These are phyloP conservation scores for Corythucha ciliata DNA, from an alignment of 2,888 invertebrate species.

Conservation along the genomic window DNA sequence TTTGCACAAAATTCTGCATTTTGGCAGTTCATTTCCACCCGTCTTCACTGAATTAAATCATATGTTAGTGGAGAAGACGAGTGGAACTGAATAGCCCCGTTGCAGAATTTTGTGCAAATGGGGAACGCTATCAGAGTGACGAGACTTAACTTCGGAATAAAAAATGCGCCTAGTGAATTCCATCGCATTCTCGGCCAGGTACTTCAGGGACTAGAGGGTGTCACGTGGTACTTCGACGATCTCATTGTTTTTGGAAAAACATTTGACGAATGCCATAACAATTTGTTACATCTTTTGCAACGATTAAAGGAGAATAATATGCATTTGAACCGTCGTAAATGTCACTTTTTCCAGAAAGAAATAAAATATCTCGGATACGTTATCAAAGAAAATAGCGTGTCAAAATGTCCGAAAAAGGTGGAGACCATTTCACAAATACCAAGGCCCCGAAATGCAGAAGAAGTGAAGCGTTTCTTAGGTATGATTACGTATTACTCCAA, in stretches of 20 bases:
- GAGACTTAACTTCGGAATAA: constrained; percentile 13
- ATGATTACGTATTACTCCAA: constrained; percentile 21
- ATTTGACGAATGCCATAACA: constrained; percentile 21
- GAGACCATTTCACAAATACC: constrained; percentile 1
- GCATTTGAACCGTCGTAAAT: constrained; percentile 14
- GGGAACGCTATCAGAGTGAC: no score
- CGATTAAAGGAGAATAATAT: constrained; percentile 8
- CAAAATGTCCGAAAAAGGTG: constrained; percentile 12
- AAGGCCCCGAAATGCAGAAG: constrained; percentile 5
- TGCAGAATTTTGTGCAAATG: no score
- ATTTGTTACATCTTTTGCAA: neutral
- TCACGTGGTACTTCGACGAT: constrained; percentile 31
- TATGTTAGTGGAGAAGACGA: no score
- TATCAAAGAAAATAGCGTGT: constrained; percentile 3
- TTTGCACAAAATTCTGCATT: no score
- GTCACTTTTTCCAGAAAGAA: constrained; percentile 8
- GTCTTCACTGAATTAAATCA: no score
- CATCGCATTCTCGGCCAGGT: constrained; percentile 20
- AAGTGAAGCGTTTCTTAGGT: constrained; percentile 1
- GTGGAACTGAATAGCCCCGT: no score
- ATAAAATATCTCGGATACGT: constrained; percentile 13
- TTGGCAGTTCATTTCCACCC: no score
- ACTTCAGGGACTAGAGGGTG: constrained; percentile 15
- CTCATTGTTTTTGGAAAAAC: constrained; percentile 31
- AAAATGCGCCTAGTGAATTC: constrained; percentile 18